phyloP scores from a whole-genome alignment of 2,888 invertebrate species.

The Electrophaes corylata region DNA sequence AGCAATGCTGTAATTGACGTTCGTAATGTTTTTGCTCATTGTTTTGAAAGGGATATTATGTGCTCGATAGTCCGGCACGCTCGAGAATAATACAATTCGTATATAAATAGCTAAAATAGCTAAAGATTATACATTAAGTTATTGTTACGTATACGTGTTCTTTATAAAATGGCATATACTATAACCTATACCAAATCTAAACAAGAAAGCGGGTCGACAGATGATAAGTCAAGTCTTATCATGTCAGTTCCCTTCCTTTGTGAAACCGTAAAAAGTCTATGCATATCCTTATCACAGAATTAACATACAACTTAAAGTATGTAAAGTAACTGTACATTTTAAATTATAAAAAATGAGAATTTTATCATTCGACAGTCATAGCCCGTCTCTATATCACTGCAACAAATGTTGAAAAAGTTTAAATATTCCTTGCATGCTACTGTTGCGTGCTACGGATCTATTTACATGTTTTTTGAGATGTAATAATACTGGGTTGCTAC shows the following conservation, averaged over 20 bases:
- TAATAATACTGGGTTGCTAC: conserved; percentile 67
- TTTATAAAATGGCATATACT: too few relatives aligned
- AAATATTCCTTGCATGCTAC: conserved; percentile 47
- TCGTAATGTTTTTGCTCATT: conserved; percentile 53
- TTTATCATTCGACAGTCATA: conserved; percentile 27
- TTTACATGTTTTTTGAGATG: conserved; percentile 72
- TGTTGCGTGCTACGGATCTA: conserved; percentile 73
- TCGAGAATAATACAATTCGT: conserved; percentile 22
- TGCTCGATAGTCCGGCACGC: conserved; percentile 37
- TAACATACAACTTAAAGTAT: conserved; percentile 13
- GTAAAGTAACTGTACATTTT: conserved; percentile 20
- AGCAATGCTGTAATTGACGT: conserved; percentile 73
- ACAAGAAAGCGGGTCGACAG: conserved; percentile 11
- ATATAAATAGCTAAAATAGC: too few relatives aligned
- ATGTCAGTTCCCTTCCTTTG: conserved; percentile 9
- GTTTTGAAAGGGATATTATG: conserved; percentile 48
- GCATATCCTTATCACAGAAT: conserved; percentile 16
- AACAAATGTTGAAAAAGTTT: conserved; percentile 30
- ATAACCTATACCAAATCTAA: conserved; percentile 6
- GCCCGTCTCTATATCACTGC: conserved; percentile 25
- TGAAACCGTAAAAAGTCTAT: conserved; percentile 16
- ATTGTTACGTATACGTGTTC: conserved; percentile 17
- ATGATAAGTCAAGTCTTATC: conserved; percentile 18
- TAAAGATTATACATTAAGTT: conserved; percentile 7
- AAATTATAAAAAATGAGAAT: conserved; percentile 17